Evolutionary conservation across 2,888 invertebrate genomes (phyloP).

Genomic region (Lobophora halterata): DNA sequence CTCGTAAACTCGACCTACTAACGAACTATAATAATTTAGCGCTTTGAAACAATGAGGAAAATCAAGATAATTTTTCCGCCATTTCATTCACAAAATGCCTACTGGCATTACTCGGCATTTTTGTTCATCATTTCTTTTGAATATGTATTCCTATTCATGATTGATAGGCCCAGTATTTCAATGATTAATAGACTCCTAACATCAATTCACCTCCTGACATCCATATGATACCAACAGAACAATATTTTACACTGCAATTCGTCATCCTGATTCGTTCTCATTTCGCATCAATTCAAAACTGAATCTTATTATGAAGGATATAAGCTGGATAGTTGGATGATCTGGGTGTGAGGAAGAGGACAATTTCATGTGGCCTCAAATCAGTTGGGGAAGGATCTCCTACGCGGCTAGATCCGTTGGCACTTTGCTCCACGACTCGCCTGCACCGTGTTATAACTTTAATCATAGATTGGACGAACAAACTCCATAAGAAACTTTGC

Average conservation of each 20-base stretch:
- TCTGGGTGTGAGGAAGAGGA: slow-evolving; percentile 63
- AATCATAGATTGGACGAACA: no score
- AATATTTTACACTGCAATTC: slow-evolving; percentile 41
- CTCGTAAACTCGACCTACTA: no score
- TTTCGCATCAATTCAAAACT: slow-evolving; percentile 57
- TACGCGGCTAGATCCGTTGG: slow-evolving; percentile 62
- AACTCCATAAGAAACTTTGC: no score
- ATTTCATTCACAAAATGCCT: no score
- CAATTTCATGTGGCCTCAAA: slow-evolving; percentile 79
- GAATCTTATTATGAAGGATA: slow-evolving; percentile 52
- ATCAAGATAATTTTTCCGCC: no score
- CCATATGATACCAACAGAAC: slow-evolving; percentile 16
- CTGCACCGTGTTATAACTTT: no score
- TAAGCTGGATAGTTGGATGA: slow-evolving; percentile 60
- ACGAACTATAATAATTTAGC: no score
- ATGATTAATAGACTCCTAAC: slow-evolving; percentile 13
- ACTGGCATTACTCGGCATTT: slow-evolving; percentile 34
- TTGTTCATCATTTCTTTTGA: slow-evolving; percentile 15
- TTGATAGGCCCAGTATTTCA: no score
- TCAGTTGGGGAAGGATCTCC: slow-evolving; percentile 73
- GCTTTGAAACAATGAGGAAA: no score
- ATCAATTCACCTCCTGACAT: slow-evolving; percentile 20
- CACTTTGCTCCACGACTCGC: no score
- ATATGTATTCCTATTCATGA: no score
- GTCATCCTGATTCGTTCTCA: slow-evolving; percentile 54